Base-by-base conservation (phyloP, 2,113 vertebrate genomes). In the Quiscalus mexicanus region DNA sequence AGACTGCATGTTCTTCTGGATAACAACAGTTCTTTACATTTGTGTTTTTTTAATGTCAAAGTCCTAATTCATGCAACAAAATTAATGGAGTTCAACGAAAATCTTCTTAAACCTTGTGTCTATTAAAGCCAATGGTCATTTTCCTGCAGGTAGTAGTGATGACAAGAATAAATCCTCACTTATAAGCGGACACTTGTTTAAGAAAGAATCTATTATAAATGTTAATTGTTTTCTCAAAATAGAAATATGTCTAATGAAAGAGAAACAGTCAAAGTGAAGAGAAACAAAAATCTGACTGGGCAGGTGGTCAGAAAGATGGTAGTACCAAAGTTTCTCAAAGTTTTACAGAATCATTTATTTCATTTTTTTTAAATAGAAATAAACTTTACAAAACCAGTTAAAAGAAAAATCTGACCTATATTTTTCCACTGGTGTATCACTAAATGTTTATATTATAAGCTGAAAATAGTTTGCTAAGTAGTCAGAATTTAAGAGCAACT, bases 391-490 rank as follows among this genome's bases (percentile, higher is more conserved):
- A 81, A 96, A 35, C 5, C 19, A 67, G 69, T 73, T 85, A 44
- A 76, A 84, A 95, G 53, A 79, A 73, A 90, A 21, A 55, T 87
- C 89, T 93, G 70, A 68, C 84, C 93, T 96, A 71, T 81, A 87
- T 97, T 95, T 97, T 95, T 89, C 53, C 81, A 56, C 39, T 1
- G 1, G 53, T 92, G 24, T 90, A 44, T 67, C 65, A 84, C 55
- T 84, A 73, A 89, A 79, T 96, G 81, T 97, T 97, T 98, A 94
- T 63, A 76, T 94, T 96, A 39, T 87, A 89, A 84, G 68, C 85
- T 96, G 85, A 95, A 97, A 96, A 97, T 95, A 96, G 85, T 91
- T 96, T 95, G 63, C 87, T 98, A 96, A 97, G 94, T 97, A 97
- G 91, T 95, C 82, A 89, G 77, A 97, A 97, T 95, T 96, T 94